Base-by-base conservation (phyloP, 92 coral and sea anemone genomes). In the Zoanthus sansibaricus region DNA sequence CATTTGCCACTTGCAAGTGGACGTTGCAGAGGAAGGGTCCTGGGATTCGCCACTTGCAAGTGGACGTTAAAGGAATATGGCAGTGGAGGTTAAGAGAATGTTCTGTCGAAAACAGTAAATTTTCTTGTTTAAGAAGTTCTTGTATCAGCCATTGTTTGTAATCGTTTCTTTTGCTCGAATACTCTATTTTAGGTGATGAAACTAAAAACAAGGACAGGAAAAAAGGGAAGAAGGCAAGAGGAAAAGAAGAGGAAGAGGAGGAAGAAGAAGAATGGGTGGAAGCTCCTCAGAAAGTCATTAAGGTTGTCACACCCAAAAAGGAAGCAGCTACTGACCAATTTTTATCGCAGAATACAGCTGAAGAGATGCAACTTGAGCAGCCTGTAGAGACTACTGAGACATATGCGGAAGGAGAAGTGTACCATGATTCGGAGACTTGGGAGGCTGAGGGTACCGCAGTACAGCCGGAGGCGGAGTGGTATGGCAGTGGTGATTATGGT, bases 201-300 rank as follows among this genome's bases (percentile, higher is more conserved):
- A 89, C 89, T 71, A 86, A 85, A 71, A 83, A 84, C 55, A 88
- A 88, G 80, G 95, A 90, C 75, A 92, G 86, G 74, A 83, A 86
- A n/a, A 72, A 86, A 76, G 92, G 83, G 78, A 72, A 88, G 80
- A 90, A 86, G 87, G 49, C 71, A 67, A 87, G 88, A 83, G 68
- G 74, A 44, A 61, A 68, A 74, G 86, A 76, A 84, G 25, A 92
- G 85, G 90, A 87, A 82, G 82, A 87, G 68, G 75, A 85, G 88
- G 91, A 62, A 79, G 72, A 86, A 73, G 84, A 78, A 51, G 56
- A 61, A 31, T 74, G 82, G 92, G 85, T 80, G 30, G 85, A 80
- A 80, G 85, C 85, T 4, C 85, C 85, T 8, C 12, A 12, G 75
- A 80, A 66, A 80, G n/a, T 72, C 45, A 68, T 14, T 61, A 72